Percentiles rank a stretch among this genome's conserved stretches.
phyloP scores from a whole-genome alignment of 2,113 vertebrate genomes.

The Forbesichthys papilliferus region DNA sequence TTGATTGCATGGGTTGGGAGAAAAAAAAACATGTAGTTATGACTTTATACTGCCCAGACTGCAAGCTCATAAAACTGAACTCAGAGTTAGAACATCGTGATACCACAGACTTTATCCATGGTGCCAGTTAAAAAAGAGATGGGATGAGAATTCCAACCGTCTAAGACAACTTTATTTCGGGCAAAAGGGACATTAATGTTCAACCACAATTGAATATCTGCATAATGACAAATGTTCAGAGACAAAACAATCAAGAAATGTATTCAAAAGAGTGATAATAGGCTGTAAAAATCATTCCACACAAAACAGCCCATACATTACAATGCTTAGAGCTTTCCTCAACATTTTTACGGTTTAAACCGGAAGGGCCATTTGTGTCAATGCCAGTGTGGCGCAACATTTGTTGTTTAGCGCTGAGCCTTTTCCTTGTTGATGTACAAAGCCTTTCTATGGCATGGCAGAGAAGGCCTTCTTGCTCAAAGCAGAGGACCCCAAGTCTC shows the following conservation, averaged over 20 bases:
- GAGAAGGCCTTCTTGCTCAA: not conserved
- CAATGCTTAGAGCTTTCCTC: not conserved
- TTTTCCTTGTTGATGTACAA: too few species aligned
- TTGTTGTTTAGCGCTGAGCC: too few species aligned
- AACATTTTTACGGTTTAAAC: not conserved
- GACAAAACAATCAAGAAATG: not conserved
- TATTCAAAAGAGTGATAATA: not conserved
- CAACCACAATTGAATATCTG: not conserved
- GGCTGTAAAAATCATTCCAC: not conserved
- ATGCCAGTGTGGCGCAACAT: too few species aligned
- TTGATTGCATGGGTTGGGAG: constrained; percentile 34
- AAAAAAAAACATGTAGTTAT: constrained; percentile 23
- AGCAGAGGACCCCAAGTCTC: constrained; percentile 14
- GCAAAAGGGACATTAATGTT: not conserved
- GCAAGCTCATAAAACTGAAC: not conserved
- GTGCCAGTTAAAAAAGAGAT: not conserved
- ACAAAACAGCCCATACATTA: not conserved
- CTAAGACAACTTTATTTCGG: not conserved
- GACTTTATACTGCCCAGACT: constrained; percentile 20
- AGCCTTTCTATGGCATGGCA: not conserved
- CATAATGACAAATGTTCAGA: not conserved
- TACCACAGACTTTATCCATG: too few species aligned
- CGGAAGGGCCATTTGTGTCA: too few species aligned
- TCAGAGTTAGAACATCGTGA: too few species aligned
- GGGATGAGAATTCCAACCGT: not conserved